Base-by-base conservation (phyloP, 1,140 invertebrate species). In the Cherax quadricarinatus region DNA sequence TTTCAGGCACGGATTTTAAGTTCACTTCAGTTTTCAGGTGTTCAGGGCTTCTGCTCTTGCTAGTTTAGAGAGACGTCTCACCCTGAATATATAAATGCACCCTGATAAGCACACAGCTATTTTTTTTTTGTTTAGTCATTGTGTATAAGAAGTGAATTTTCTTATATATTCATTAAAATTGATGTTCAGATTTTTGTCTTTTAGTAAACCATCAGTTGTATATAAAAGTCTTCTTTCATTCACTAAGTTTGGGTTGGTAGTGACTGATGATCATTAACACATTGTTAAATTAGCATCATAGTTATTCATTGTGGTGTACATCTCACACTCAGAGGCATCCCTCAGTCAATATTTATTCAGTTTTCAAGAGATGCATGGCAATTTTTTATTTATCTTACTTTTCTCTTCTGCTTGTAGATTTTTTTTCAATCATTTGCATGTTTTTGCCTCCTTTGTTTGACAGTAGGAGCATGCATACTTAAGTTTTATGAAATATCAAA, bases 1-100 rank as follows among this genome's bases (percentile, higher is more conserved):
- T 87, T 91, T 91, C 90, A 91, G 90, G 83, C 90, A 91, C 84
- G 81, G 90, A 91, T 90, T 80, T 87, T 91, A n/a, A 86, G 90
- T 91, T 91, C 84, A 91, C 84, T 86, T 91, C 75, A 57, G 75
- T 86, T 91, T 86, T 86, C 90, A 82, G 84, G 90, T 66, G 84
- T 86, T 91, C 84, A 86, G 90, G 79, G 62, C 84, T 80, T 91
- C 90, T 91, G 90, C 90, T 91, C 90, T 91, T 91, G 90, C 83
- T 82, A 86, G 84, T 73, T 86, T 91, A 91, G 90, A 91, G 90
- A 91, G 90, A 87, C 51, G 90, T 91, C 90, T 86, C 90, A 91
- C 90, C 90, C 90, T 91, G 90, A 91, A 87, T 81, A 78, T 91
- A 78, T 86, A 80, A 73, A 75, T 75, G 83, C 78, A 91, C 78